Conservation (phyloP, 2,888 invertebrate species). For the Neria commutata region DNA sequence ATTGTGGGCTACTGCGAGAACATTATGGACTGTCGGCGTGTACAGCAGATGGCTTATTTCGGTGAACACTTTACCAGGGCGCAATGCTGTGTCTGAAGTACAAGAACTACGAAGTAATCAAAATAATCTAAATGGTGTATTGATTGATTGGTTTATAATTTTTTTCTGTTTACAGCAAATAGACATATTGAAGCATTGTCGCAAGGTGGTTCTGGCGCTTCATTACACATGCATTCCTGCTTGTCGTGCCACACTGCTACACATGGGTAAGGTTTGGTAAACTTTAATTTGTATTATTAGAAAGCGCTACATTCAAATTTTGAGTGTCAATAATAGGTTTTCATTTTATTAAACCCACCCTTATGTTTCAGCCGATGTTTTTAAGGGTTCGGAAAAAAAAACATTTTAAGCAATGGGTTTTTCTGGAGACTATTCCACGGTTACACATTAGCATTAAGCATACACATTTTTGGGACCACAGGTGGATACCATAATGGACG, state of each 20-base stretch:
- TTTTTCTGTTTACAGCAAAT: slow-evolving; percentile 61
- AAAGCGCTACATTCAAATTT: too few relatives aligned
- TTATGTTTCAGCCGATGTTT: slow-evolving; percentile 70
- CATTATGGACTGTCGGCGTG: slow-evolving; percentile 86
- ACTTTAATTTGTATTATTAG: too few relatives aligned
- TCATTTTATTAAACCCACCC: background rate
- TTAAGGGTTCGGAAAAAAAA: slow-evolving; percentile 77
- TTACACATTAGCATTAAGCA: too few relatives aligned
- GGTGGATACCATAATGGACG: slow-evolving; percentile 67
- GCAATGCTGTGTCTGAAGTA: slow-evolving; percentile 77
- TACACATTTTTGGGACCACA: slow-evolving; percentile 80
- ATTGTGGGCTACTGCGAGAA: slow-evolving; percentile 96
- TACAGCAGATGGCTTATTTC: slow-evolving; percentile 85
- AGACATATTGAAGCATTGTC: slow-evolving; percentile 81
- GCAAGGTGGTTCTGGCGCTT: slow-evolving; percentile 72
- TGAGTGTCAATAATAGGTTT: too few relatives aligned
- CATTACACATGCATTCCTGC: slow-evolving; percentile 66
- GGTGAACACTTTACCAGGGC: slow-evolving; percentile 80
- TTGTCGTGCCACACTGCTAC: slow-evolving; percentile 72
- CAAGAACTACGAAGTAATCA: slow-evolving; percentile 65
- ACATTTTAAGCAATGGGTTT: too few relatives aligned
- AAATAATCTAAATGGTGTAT: slow-evolving; percentile 13
- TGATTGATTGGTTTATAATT: slow-evolving; percentile 1
- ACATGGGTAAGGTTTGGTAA: too few relatives aligned
- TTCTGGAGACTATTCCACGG: slow-evolving; percentile 80